Evolutionary conservation across 2,888 invertebrate species (phyloP), one percentile per base, ranked within the genome.

Genomic region (Erebia palarica): DNA sequence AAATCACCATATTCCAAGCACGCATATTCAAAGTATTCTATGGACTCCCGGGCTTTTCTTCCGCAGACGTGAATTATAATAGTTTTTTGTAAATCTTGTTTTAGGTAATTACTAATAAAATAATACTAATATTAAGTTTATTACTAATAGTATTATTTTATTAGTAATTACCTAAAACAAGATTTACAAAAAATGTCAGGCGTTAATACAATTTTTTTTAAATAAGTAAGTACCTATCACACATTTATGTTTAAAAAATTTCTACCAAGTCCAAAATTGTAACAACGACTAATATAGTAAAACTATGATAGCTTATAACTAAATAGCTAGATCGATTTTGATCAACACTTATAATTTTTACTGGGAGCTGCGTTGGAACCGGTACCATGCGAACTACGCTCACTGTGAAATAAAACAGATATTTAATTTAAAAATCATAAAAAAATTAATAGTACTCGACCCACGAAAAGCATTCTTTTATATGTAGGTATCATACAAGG

Each of bases 351-450:
- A 91, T 82, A 65, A 92, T 90, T 86, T 91, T 91, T 73, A 91
- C 90, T 0, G 93, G 92, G 65, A 92, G 81, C 77, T 92, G 92
- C 44, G 93, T 91, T 8, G 93, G 92, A 53, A 86, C 80, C 1
- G 91, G 90, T 77, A 92, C 91, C 69, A 86, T 81, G n/a, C 90
- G 88, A 10, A 93, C 86, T 42, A 92, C 89, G 80, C 89, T 92
- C 60, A 92, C 94, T 94, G 91, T 91, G 90, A 53, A 49, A 72
- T 13, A 11, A 61, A 61, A 66, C 8, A 49, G 42, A 13, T 16
- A 42, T 5, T 65, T n/a, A 51, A 10, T 9, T 7, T 59, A 49
- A 47, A 47, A 44, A 44, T 11, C 7, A 44, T 8, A 3, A 27
- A 27, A 27, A 27, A 27, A 3, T 27, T 36, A 36, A 36, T 36